Conservation (phyloP, 2,797 vertebrate species). For the Intellagama lesueurii region DNA sequence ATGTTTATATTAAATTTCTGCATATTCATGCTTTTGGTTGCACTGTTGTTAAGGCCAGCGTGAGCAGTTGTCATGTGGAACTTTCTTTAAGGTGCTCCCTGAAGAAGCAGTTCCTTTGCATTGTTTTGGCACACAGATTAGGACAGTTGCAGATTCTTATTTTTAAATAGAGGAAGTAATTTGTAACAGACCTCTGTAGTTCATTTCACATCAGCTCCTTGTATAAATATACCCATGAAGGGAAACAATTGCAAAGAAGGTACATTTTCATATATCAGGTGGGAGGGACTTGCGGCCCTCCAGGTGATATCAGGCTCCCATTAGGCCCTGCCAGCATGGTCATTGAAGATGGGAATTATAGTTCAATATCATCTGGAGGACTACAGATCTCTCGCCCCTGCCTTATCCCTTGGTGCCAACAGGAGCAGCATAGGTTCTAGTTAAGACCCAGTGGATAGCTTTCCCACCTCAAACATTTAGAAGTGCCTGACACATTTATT, state of each 20-base stretch:
- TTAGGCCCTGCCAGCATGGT: not conserved
- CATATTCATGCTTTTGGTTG: constrained; percentile 65
- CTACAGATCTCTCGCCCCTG: not conserved
- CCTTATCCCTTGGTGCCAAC: not conserved
- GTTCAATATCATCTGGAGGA: not conserved
- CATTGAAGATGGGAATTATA: not conserved
- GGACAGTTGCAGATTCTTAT: constrained; percentile 68
- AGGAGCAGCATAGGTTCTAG: constrained; percentile 10
- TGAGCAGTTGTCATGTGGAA: constrained; percentile 6
- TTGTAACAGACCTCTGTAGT: not conserved
- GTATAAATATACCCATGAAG: not conserved
- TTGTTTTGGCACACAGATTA: constrained; percentile 12
- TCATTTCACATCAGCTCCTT: constrained; percentile 3
- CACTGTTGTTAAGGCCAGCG: constrained; percentile 59
- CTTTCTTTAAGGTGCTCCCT: not conserved
- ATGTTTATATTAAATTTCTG: constrained; percentile 66
- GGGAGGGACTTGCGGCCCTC: not conserved
- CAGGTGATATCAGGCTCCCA: not conserved
- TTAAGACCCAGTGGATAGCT: not conserved
- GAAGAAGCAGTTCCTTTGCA: not conserved
- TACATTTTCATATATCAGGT: not conserved
- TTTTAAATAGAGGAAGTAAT: not conserved
- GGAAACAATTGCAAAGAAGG: constrained; percentile 24
- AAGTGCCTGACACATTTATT: constrained; percentile 76
- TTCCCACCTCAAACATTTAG: constrained; percentile 61